Conservation (phyloP, 64 coral and sea anemone species). For the Hydrozoanthus tunicans region DNA sequence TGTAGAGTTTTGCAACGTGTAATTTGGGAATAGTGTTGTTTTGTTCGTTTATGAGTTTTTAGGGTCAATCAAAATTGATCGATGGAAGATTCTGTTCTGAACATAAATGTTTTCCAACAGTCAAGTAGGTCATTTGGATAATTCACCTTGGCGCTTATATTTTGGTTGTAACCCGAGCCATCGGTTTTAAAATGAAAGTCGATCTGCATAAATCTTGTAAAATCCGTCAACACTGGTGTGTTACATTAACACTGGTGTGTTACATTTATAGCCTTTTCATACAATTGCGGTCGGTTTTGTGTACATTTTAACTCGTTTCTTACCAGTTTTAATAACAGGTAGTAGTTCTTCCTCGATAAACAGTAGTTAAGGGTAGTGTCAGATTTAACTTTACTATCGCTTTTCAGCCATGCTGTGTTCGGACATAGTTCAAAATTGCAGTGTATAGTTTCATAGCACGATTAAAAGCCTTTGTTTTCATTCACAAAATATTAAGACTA, state of each 20-base stretch:
- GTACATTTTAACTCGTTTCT: constrained; percentile 13
- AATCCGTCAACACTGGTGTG: neutral
- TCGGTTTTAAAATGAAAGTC: neutral
- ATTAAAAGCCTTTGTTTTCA: neutral
- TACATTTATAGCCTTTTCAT: neutral
- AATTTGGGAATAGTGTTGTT: too few relatives aligned
- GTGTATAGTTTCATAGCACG: neutral
- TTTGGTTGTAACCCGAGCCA: too few relatives aligned
- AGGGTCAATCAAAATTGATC: too few relatives aligned
- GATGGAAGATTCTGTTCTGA: too few relatives aligned
- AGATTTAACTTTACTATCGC: neutral
- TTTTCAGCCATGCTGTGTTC: constrained; percentile 6
- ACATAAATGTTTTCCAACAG: too few relatives aligned
- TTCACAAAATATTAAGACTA: neutral
- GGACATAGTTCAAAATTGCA: neutral
- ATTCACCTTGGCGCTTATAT: too few relatives aligned
- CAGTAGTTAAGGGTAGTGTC: neutral
- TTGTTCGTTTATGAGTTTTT: too few relatives aligned
- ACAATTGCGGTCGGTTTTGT: constrained; percentile 12
- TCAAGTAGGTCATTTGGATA: too few relatives aligned
- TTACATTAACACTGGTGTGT: neutral
- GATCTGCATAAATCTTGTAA: neutral
- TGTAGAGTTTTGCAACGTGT: too few relatives aligned
- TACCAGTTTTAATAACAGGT: constrained; percentile 3
- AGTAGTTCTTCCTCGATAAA: neutral